These are phyloP conservation scores for Euphonia xanthogaster DNA, from an alignment of 2,797 vertebrate genomes.

Conservation along the genomic window DNA sequence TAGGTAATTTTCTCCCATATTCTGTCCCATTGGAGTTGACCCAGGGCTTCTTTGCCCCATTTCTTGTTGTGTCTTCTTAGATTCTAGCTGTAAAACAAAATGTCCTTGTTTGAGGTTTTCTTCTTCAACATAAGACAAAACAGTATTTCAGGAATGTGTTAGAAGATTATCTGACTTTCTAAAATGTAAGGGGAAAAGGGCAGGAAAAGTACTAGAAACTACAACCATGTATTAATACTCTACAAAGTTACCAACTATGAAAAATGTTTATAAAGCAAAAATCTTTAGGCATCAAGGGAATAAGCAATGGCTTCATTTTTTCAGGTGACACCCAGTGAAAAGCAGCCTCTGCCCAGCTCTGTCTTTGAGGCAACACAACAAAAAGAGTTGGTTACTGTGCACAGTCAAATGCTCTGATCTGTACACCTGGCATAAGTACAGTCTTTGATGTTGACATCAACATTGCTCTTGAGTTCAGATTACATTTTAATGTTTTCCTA, in stretches of 20 bases:
- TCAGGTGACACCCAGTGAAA: background rate
- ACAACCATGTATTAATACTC: background rate
- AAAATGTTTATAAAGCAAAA: background rate
- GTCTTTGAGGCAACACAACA: background rate
- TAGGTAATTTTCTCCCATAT: accelerated
- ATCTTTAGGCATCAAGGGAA: background rate
- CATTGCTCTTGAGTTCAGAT: background rate
- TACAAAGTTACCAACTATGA: background rate
- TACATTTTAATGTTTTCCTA: background rate
- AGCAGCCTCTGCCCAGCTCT: background rate
- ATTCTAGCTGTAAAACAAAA: background rate
- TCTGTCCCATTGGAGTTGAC: background rate
- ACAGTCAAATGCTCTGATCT: background rate
- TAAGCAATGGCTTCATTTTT: background rate
- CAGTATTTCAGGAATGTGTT: background rate
- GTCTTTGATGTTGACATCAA: background rate
- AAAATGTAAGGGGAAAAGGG: background rate
- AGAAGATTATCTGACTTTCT: background rate
- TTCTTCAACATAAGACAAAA: background rate
- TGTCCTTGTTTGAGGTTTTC: no score
- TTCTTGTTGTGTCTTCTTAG: background rate
- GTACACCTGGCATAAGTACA: background rate
- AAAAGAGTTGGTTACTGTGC: background rate
- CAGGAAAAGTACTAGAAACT: background rate
- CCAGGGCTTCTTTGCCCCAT: background rate